phyloP scores from a whole-genome alignment of 2,113 vertebrate genomes.

The Boulengeromyrus knoepffleri region DNA sequence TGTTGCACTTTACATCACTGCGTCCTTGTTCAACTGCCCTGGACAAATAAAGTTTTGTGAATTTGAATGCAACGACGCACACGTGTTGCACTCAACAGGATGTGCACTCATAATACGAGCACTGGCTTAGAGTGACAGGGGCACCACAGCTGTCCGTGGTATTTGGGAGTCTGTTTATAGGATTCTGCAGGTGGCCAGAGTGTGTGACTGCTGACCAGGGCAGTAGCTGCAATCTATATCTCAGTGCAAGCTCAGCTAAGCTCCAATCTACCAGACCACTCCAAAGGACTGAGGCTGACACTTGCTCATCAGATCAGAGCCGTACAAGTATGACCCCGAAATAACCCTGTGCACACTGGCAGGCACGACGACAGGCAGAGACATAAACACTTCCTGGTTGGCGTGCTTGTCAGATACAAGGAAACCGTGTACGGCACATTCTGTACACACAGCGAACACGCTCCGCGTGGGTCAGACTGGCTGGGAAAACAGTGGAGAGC shows the following conservation, averaged over 20 bases:
- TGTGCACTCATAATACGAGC: neutral
- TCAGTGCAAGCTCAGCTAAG: neutral
- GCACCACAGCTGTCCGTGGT: neutral
- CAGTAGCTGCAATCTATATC: neutral
- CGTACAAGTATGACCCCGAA: neutral
- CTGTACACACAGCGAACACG: neutral
- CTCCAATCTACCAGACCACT: neutral
- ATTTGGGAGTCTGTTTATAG: neutral
- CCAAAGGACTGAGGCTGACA: neutral
- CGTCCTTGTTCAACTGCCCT: too few species aligned
- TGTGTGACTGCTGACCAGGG: neutral
- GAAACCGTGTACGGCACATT: neutral
- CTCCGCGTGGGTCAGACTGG: too few species aligned
- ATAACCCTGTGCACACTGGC: neutral
- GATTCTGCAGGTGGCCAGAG: neutral
- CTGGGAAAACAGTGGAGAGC: neutral
- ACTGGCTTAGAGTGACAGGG: neutral
- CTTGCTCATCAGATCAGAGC: neutral
- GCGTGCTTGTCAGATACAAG: neutral
- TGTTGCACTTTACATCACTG: too few species aligned
- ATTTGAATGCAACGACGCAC: neutral
- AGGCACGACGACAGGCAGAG: neutral
- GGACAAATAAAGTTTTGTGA: too few species aligned
- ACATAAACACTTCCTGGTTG: neutral
- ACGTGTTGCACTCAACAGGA: neutral